These are phyloP conservation scores for Thaleichthys pacificus DNA, from an alignment of 2,797 vertebrate genomes.

Conservation along the genomic window DNA sequence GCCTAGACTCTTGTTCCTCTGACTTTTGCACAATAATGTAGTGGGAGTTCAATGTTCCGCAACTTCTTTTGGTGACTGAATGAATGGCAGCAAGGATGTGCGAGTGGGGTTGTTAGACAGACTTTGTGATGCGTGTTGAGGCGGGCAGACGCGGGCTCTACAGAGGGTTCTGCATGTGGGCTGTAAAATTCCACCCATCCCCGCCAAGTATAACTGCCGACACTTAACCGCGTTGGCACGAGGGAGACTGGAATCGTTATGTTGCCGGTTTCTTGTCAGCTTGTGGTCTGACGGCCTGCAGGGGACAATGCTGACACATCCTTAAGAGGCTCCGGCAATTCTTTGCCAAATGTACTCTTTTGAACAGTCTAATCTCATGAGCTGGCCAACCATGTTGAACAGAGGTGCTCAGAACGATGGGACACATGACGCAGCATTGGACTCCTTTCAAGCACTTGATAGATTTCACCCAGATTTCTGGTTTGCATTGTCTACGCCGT, in stretches of 20 bases:
- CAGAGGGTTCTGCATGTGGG: constrained; percentile 5
- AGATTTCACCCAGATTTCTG: constrained; percentile 15
- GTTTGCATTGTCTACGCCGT: neutral
- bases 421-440: constrained; percentile 4
- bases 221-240: constrained; percentile 9
- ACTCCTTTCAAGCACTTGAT: constrained; percentile 16
- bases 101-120: constrained; percentile 5
- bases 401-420: neutral
- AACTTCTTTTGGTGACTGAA: neutral
- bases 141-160: constrained; percentile 6
- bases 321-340: neutral
- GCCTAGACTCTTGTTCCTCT: neutral
- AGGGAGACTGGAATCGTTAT: constrained; percentile 13
- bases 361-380: constrained; percentile 3
- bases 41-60: neutral
- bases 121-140: constrained; percentile 33
- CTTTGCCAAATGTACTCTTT: constrained; percentile 9
- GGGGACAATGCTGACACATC: neutral
- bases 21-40: neutral
- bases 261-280: neutral
- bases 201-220: constrained; percentile 8
- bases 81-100: neutral
- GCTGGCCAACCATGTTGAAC: constrained; percentile 3
- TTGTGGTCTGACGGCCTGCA: constrained; percentile 13
- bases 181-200: constrained; percentile 6